phyloP scores from a whole-genome alignment of 2,113 vertebrate species.

The Hymenochirus boettgeri region DNA sequence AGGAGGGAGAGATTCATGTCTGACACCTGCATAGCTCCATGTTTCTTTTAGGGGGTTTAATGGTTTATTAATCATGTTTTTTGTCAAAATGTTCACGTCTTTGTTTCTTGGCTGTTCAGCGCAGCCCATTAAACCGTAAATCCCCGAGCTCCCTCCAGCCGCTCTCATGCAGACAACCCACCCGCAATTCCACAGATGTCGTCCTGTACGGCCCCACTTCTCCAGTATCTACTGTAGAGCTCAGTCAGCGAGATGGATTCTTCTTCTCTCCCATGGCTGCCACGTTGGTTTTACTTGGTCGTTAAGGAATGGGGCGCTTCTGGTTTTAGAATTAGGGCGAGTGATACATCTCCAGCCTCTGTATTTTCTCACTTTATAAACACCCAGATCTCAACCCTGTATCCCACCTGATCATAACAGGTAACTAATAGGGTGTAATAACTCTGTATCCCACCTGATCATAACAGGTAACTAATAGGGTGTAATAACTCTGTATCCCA shows the following conservation, averaged over 20 bases:
- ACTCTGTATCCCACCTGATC: too few relatives aligned
- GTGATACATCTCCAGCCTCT: too few relatives aligned
- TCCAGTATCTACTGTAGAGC: conserved; percentile 63
- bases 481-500: too few relatives aligned
- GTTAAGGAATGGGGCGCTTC: too few relatives aligned
- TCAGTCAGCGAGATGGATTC: conserved; percentile 68
- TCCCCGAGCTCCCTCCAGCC: conserved; percentile 47
- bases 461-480: too few relatives aligned
- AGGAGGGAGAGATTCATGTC: conserved; percentile 34
- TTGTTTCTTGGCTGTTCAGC: conserved; percentile 61
- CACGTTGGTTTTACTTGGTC: too few relatives aligned
- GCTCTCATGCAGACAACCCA: conserved; percentile 11
- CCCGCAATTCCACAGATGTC: conserved; percentile 66
- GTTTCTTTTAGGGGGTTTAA: conserved; percentile 63
- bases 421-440: too few relatives aligned
- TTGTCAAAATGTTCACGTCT: conserved; percentile 61
- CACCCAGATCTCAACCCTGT: too few relatives aligned
- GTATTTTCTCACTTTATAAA: too few relatives aligned
- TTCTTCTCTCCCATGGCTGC: too few relatives aligned
- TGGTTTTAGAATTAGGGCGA: too few relatives aligned
- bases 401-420: too few relatives aligned
- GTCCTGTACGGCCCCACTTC: conserved; percentile 67
- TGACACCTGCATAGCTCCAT: conserved; percentile 55
- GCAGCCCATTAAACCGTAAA: conserved; percentile 72
- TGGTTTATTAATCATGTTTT: conserved; percentile 72